Evolutionary conservation across 1,140 invertebrate genomes (phyloP).

Genomic region (Drosophila sturtevanti): DNA sequence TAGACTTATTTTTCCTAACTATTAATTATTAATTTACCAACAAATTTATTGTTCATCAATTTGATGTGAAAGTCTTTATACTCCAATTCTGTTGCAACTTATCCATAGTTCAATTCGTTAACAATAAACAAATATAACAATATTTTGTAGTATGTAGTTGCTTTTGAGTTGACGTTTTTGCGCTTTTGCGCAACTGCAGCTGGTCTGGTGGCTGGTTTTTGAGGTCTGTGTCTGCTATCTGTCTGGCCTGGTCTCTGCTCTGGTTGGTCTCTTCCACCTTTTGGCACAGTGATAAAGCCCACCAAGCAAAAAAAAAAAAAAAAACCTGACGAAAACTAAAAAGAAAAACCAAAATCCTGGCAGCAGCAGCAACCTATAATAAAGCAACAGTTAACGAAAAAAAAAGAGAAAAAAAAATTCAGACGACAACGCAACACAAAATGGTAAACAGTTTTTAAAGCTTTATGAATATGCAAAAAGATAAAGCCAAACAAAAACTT

Average conservation of each 20-base stretch:
- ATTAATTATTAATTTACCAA: too few relatives aligned
- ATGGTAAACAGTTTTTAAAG: slow-evolving; percentile 69
- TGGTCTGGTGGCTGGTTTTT: slow-evolving; percentile 13
- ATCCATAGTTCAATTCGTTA: slow-evolving; percentile 43
- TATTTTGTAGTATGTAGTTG: neutral
- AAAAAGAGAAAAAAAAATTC: slow-evolving; percentile 54
- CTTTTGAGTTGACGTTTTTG: slow-evolving; percentile 25
- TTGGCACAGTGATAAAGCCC: slow-evolving; percentile 42
- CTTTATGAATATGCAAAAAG: slow-evolving; percentile 79
- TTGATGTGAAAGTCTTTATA: neutral
- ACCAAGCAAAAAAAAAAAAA: neutral
- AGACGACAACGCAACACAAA: slow-evolving; percentile 61
- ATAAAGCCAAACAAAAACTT: slow-evolving; percentile 55
- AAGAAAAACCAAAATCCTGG: slow-evolving; percentile 5
- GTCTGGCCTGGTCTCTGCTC: slow-evolving; percentile 12
- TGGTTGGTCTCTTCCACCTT: slow-evolving; percentile 4
- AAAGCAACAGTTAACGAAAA: slow-evolving; percentile 37
- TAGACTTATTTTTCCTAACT: too few relatives aligned
- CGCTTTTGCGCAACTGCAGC: slow-evolving; percentile 58
- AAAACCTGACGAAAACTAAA: slow-evolving; percentile 51
- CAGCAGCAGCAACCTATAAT: slow-evolving; percentile 39
- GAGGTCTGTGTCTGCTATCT: slow-evolving; percentile 34
- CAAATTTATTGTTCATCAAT: neutral
- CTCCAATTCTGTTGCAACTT: slow-evolving; percentile 5
- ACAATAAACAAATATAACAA: slow-evolving; percentile 65